These are phyloP conservation scores for Catharus ustulatus DNA, from an alignment of 2,797 vertebrate genomes.

Conservation along the genomic window DNA sequence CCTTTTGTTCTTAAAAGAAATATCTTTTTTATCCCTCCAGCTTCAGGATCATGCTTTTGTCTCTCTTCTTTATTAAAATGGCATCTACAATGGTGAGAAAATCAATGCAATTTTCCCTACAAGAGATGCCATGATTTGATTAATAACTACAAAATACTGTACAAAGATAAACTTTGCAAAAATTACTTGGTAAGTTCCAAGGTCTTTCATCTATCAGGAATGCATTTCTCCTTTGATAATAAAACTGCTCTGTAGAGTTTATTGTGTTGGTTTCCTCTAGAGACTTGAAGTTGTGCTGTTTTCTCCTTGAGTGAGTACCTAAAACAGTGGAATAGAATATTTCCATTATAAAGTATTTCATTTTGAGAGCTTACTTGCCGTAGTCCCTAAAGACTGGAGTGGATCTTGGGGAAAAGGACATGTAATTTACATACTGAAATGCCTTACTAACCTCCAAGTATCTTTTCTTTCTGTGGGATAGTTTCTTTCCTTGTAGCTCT, in stretches of 20 bases:
- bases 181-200: background rate
- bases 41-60: background rate
- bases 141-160: slow-evolving; percentile 7
- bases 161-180: background rate
- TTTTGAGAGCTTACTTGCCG: slow-evolving; percentile 10
- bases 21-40: background rate
- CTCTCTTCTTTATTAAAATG: slow-evolving; percentile 13
- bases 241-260: background rate
- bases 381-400: background rate
- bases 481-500: background rate
- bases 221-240: slow-evolving; percentile 13
- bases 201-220: background rate
- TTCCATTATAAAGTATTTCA: slow-evolving; percentile 18
- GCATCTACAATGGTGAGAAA: background rate
- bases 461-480: background rate
- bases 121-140: slow-evolving; percentile 12
- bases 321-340: slow-evolving; percentile 4
- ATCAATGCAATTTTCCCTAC: background rate
- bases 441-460: background rate
- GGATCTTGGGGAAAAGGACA: background rate
- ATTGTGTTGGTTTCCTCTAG: slow-evolving; percentile 23
- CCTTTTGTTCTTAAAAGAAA: background rate
- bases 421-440: background rate
- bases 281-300: background rate
- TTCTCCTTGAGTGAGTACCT: background rate